phyloP scores from a whole-genome alignment of 37 sponge, comb jelly and placozoan genomes.

The Corticium candelabrum region DNA sequence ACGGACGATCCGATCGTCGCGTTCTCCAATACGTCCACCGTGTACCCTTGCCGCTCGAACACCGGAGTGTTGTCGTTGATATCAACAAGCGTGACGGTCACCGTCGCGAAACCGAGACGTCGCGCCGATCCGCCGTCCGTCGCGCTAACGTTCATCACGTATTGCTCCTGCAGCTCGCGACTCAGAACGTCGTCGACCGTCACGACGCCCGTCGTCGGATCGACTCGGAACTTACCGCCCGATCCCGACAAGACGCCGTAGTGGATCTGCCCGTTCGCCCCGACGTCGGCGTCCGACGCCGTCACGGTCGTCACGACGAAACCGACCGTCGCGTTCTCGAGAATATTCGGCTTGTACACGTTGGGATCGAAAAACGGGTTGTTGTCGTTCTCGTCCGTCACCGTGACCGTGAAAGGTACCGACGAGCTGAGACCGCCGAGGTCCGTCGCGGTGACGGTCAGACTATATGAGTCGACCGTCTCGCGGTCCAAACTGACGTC shows the following conservation, averaged over 20 bases:
- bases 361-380: conserved; percentile 1
- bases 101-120: conserved; percentile 2
- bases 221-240: conserved; percentile 14
- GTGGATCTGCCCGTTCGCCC: background rate
- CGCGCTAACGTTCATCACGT: conserved; percentile 1
- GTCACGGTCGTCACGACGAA: background rate
- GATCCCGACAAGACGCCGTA: background rate
- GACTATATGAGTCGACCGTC: conserved; percentile 5
- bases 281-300: background rate
- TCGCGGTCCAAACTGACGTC: conserved; percentile 36
- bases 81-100: conserved; percentile 36
- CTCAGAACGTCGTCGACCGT: conserved; percentile 14
- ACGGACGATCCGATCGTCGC: conserved; percentile 6
- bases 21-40: conserved; percentile 45
- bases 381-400: conserved; percentile 2
- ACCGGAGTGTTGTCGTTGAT: conserved; percentile 48
- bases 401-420: background rate
- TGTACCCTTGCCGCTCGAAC: conserved; percentile 17
- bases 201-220: conserved; percentile 40
- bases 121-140: background rate
- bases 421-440: conserved; percentile 31
- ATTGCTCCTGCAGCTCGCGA: background rate
- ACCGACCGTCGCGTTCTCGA: conserved; percentile 18
- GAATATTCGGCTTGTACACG: conserved; percentile 11
- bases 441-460: conserved; percentile 55